Base-by-base conservation (phyloP, 64 coral and sea anemone species). In the Montipora cactus region DNA sequence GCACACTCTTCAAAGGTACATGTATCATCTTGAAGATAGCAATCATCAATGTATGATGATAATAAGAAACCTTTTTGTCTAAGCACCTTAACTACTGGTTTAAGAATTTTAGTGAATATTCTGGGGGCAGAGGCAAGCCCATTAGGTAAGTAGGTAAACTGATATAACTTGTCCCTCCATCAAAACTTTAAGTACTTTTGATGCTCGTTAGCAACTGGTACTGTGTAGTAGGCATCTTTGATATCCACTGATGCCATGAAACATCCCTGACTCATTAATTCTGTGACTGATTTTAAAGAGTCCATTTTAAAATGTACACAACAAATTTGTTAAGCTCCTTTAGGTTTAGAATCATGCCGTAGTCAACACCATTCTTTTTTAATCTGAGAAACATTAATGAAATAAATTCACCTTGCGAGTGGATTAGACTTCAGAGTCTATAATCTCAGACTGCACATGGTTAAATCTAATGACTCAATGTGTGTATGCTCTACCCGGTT, bases 271-370 rank as follows among this genome's bases (percentile, higher is more conserved):
- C 3, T 47, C 48, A 58, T 83, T 22, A 91, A 15, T 13, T 81
- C 62, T 49, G 64, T 81, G 3, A 81, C 62, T 67, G 58, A 80
- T 5, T 79, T 80, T 5, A 90, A 44, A 20, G 77, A 82, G n/a
- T 91, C 90, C 90, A 91, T 91, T 75, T 83, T 91, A 23, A 82
- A 91, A 25, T 91, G 90, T 83, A 91, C 2, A 76, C 71, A 25
- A 91, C 66, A 82, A 68, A 91, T 52, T 91, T 81, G 79, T 92
- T 92, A 7, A 84, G 15, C 8, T 92, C 25, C 4, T 92, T 85
- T 11, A 90, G 19, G 49, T 80, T 80, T 47, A 92, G 69, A 52
- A 85, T 92, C 80, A 92, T 85, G 20, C 90, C 72, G 78, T 80
- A 90, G 11, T 90, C 88, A 51, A 80, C 46, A 11, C 77, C 88